Percentiles rank a stretch among this genome's conserved stretches.
phyloP scores from a whole-genome alignment of 2,113 vertebrate genomes.

The Tinamus guttatus region DNA sequence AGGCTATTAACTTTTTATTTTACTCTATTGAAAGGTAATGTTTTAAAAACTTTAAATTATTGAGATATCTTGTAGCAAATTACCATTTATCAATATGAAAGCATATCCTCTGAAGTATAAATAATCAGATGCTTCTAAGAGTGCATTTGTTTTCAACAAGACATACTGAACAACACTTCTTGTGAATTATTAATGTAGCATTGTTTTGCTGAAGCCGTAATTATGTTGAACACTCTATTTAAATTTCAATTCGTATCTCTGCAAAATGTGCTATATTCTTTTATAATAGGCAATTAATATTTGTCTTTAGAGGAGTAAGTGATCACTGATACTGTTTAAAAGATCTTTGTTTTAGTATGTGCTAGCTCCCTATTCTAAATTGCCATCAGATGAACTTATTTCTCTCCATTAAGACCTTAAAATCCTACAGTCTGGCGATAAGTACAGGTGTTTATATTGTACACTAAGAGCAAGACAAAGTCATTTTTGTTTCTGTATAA shows the following conservation, averaged over 20 bases:
- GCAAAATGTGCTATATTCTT: background rate
- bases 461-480: background rate
- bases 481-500: background rate
- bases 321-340: background rate
- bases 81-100: background rate
- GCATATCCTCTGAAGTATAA: background rate
- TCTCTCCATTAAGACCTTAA: background rate
- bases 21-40: background rate
- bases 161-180: background rate
- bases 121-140: background rate
- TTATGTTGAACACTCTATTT: background rate
- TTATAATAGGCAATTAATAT: background rate
- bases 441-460: background rate
- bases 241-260: background rate
- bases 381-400: background rate
- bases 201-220: background rate
- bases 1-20: background rate
- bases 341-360: background rate
- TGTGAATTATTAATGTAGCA: background rate
- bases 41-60: background rate
- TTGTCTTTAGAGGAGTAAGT: background rate
- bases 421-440: background rate
- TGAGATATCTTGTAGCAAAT: background rate
- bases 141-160: background rate
- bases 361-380: background rate